Percentiles rank a stretch among this genome's conserved stretches.
These are phyloP conservation scores for Menidia menidia DNA, from an alignment of 2,797 vertebrate genomes.

Conservation along the genomic window DNA sequence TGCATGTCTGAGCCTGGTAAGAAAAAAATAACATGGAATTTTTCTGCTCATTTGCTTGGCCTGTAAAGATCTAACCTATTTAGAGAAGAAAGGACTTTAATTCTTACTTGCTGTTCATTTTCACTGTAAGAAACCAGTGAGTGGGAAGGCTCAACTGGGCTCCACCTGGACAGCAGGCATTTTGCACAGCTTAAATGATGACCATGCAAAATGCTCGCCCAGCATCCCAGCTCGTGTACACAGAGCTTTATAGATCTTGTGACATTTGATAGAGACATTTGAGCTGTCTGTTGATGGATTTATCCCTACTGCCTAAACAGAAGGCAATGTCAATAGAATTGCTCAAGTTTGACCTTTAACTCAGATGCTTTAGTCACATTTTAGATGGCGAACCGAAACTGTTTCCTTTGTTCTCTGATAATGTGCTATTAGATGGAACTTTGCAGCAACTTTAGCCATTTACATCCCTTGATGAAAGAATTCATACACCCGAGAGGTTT, in stretches of 20 bases:
- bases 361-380: constrained; percentile 33
- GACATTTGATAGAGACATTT: constrained; percentile 43
- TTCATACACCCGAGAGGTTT: constrained; percentile 9
- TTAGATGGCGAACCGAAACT: constrained; percentile 31
- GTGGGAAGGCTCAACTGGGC: constrained; percentile 55
- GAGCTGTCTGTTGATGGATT: constrained; percentile 36
- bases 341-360: constrained; percentile 26
- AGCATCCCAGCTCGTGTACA: constrained; percentile 42
- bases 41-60: constrained; percentile 51
- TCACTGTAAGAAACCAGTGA: constrained; percentile 40
- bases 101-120: constrained; percentile 43
- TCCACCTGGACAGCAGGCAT: constrained; percentile 59
- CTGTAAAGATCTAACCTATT: constrained; percentile 51
- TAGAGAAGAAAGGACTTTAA: constrained; percentile 46
- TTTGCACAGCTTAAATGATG: constrained; percentile 55
- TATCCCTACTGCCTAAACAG: constrained; percentile 34
- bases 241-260: constrained; percentile 37
- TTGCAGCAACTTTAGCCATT: constrained; percentile 25
- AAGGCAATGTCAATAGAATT: constrained; percentile 27
- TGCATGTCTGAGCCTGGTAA: constrained; percentile 53
- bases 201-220: constrained; percentile 29
- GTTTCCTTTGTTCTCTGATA: constrained; percentile 7
- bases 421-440: neutral
- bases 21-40: constrained; percentile 69
- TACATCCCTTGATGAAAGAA: constrained; percentile 16